phyloP scores from a whole-genome alignment of 1,140 invertebrate species.

The Drosophila ohnishii region DNA sequence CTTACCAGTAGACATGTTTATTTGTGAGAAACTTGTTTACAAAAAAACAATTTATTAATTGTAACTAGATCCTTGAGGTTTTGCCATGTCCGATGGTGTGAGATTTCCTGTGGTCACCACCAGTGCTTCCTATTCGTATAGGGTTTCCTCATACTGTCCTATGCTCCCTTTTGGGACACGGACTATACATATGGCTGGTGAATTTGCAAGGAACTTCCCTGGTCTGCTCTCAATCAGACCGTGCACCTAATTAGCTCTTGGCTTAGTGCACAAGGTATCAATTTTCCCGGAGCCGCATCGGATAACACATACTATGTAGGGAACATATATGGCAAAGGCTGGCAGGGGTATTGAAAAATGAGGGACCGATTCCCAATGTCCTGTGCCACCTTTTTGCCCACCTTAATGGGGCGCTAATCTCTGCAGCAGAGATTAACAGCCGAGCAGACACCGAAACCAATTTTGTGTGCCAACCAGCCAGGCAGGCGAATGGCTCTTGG shows the following conservation, averaged over 20 bases:
- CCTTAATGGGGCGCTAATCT: slow-evolving; percentile 75
- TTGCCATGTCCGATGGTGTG: slow-evolving; percentile 52
- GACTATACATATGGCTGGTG: slow-evolving; percentile 1
- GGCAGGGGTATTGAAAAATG: slow-evolving; percentile 36
- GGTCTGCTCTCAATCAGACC: slow-evolving; percentile 28
- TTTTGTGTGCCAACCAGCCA: slow-evolving; percentile 47
- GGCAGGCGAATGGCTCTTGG: slow-evolving; percentile 42
- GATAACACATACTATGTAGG: slow-evolving; percentile 53
- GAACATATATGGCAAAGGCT: slow-evolving; percentile 23
- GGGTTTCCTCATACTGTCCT: slow-evolving; percentile 38
- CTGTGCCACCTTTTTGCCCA: slow-evolving; percentile 64
- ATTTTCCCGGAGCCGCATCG: slow-evolving; percentile 68
- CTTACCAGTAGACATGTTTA: neutral
- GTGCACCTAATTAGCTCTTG: slow-evolving; percentile 68
- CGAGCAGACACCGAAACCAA: slow-evolving; percentile 60
- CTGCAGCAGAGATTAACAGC: slow-evolving; percentile 72
- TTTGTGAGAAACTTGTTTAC: neutral
- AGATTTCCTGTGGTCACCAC: slow-evolving; percentile 54
- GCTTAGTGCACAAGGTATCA: slow-evolving; percentile 69
- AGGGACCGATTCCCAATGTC: slow-evolving; percentile 43
- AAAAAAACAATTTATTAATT: neutral
- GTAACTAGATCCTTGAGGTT: slow-evolving; percentile 28
- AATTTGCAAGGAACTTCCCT: slow-evolving; percentile 17
- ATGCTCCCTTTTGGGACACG: slow-evolving; percentile 6
- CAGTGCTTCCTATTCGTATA: slow-evolving; percentile 55